Evolutionary conservation across 2,888 invertebrate genomes (phyloP).

Genomic region (Drosophila ustulata): DNA sequence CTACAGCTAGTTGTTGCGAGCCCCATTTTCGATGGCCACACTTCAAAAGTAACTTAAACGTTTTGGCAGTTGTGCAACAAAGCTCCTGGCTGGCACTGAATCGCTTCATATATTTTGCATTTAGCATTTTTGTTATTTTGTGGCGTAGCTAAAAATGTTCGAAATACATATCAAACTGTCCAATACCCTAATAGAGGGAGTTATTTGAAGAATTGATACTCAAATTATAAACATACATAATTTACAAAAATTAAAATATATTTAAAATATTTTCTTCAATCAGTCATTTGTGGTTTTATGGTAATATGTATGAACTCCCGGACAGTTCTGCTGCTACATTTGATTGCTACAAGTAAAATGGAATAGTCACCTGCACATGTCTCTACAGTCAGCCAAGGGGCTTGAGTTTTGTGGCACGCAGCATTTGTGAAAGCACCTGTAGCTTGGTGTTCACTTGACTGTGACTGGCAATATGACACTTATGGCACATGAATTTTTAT

Average conservation of each 20-base stretch:
- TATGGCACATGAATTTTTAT: conserved; percentile 62
- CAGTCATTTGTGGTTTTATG: not conserved
- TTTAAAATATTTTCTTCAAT: not conserved
- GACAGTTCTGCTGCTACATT: conserved; percentile 22
- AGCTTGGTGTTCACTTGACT: conserved; percentile 33
- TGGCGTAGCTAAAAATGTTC: conserved; percentile 35
- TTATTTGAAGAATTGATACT: not conserved
- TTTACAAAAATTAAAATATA: not conserved
- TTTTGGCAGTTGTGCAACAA: conserved; percentile 70
- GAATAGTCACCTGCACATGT: conserved; percentile 48
- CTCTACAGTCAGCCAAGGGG: conserved; percentile 21
- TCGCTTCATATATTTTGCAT: conserved; percentile 20
- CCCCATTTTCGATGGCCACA: conserved; percentile 55
- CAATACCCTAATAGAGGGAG: conserved; percentile 1
- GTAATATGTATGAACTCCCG: not conserved
- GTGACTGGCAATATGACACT: conserved; percentile 61
- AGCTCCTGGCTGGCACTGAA: conserved; percentile 48
- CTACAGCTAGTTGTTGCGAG: conserved; percentile 37
- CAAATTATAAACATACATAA: not conserved
- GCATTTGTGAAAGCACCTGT: conserved; percentile 18
- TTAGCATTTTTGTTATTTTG: conserved; percentile 5
- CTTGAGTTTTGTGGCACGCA: conserved; percentile 56
- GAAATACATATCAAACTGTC: conserved; percentile 16
- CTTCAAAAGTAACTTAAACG: conserved; percentile 41
- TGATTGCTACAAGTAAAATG: conserved; percentile 28